Evolutionary conservation across 2,888 invertebrate species (phyloP), one percentile per base, ranked within the genome.

Genomic region (Meta bourneti): DNA sequence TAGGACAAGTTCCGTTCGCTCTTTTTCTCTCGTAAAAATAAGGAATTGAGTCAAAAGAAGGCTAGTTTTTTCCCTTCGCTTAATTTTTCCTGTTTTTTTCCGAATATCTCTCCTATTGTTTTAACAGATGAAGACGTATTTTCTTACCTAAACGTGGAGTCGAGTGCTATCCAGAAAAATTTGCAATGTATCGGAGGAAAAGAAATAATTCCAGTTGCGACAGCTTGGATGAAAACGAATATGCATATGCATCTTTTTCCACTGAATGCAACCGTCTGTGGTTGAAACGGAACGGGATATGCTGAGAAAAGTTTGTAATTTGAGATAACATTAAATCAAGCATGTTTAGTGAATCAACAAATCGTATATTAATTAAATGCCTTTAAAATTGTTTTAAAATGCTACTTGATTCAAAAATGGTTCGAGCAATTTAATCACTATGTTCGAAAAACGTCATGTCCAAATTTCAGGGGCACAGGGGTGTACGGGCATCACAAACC

Each of bases 101-200:
- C 51, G 19, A 34, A 51, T 49, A n/a, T 54, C 70, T 81, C 13
- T 54, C 71, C 87, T 75, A 91, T 91, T 91, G 87, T 91, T 91
- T 87, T 87, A 87, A 81, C 91, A 91, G 91, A 91, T 91, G 91
- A 91, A 91, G 91, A 91, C 87, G 87, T 91, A 91, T 91, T 83
- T 83, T 82, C 87, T 49, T 83, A 74, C 77, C 71, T 75, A 51
- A 71, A 54, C 48, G 16, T 54, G 69, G 69, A 48, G 69, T 9
- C 19, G 78, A 19, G 34, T 9, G 8, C n/a, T 9, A 71, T 11
- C 54, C 74, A 75, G 48, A 79, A 81, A 90, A 90, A 90, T 85
- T 81, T 90, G 80, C 85, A 90, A 80, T 75, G 81, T 49, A 34
- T 71, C 20, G 20, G 20, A 79, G 34, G 77, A 80, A 71, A 48